Base-by-base conservation (phyloP, 1,140 invertebrate genomes). In the Phenacoccus solenopsis region DNA sequence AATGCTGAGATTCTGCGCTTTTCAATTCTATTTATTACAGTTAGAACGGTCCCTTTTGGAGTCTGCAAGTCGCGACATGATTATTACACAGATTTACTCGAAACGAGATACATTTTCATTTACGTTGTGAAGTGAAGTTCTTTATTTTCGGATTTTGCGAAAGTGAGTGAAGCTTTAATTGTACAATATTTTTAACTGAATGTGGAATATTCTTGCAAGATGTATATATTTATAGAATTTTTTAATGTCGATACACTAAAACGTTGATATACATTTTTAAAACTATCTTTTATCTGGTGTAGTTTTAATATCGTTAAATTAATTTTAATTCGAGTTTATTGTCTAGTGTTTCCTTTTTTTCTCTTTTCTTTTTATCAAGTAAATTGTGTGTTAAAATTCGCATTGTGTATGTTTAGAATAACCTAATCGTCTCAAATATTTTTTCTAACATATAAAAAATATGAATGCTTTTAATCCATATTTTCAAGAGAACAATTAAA, bases 21-120 rank as follows among this genome's bases (percentile, higher is more conserved):
- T 64, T 64, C 21, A 27, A 25, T 27, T 64, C 59, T 64, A 24
- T 24, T 64, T 64, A 64, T 64, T 64, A 64, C 9, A 64, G 21
- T 64, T 64, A 24, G 25, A 64, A 64, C 59, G 25, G 59, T 64
- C 2, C 25, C 59, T 27, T 24, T 25, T 64, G 59, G 59, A 64
- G 59, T 64, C 59, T 64, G 59, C 59, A 64, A 64, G 59, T 64
- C 59, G 59, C 59, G 59, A 64, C 59, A 64, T 25, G 59, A 64
- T 49, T 49, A 49, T 49, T 49, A 49, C 38, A n/a, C 38, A n/a
- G 38, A 49, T 49, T 49, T 49, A 64, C 7, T 22, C 20, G 22
- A 10, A 10, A 64, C 25, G 9, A 24, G 59, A 25, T 64, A 64
- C 25, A 25, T 25, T 64, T 64, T 27, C 20, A 64, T 64, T 24